phyloP scores from a whole-genome alignment of 2,797 vertebrate genomes.

The Rhadinocentrus ornatus region DNA sequence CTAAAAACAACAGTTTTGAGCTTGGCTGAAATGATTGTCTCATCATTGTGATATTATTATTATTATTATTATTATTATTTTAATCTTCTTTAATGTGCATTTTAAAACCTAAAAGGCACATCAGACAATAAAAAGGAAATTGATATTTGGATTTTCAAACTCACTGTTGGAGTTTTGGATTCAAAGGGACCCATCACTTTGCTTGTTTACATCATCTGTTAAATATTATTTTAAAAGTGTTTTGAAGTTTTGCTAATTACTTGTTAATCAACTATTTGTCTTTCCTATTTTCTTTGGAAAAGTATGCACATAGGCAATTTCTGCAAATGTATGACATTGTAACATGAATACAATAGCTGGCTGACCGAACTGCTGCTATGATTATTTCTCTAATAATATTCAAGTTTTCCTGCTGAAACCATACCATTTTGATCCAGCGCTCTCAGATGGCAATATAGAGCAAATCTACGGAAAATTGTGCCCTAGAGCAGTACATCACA shows the following conservation, averaged over 20 bases:
- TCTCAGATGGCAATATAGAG: slow-evolving; percentile 66
- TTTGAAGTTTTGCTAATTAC: slow-evolving; percentile 23
- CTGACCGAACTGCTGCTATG: slow-evolving; percentile 34
- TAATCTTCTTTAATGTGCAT: not conserved
- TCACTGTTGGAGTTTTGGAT: not conserved
- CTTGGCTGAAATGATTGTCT: not conserved
- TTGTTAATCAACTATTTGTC: slow-evolving; percentile 56
- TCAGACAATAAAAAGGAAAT: not conserved
- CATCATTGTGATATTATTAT: not conserved
- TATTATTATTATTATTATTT: no score
- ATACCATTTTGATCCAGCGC: slow-evolving; percentile 52
- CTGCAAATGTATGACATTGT: slow-evolving; percentile 43
- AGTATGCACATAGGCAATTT: slow-evolving; percentile 34
- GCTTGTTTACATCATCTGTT: not conserved
- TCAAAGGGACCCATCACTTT: not conserved
- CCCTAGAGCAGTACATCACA: slow-evolving; percentile 72
- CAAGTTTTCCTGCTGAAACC: slow-evolving; percentile 47
- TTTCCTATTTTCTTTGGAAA: slow-evolving; percentile 36
- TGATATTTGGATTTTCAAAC: not conserved
- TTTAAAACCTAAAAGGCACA: not conserved
- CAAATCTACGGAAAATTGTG: slow-evolving; percentile 73
- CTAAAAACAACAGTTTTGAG: not conserved
- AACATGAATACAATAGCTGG: slow-evolving; percentile 52
- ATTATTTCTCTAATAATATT: slow-evolving; percentile 64
- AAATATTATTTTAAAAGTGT: not conserved